A percentile compares a stretch with the other conserved stretches of the same genome.
Conservation (phyloP, 2,797 vertebrate species). For the Pantherophis vulpinus region DNA sequence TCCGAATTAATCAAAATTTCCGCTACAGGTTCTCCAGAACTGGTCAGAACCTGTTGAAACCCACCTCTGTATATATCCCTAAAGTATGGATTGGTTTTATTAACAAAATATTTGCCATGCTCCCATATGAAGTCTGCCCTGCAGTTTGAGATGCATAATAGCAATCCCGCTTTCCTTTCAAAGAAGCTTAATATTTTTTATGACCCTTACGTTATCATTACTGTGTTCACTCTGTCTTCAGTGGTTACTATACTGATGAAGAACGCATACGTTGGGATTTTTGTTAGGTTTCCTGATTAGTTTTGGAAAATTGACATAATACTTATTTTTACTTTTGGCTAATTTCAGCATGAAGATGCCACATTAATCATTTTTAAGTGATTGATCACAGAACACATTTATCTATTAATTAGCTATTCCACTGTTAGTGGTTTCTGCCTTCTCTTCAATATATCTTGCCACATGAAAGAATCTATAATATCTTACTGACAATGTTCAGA, state of each 20-base stretch:
- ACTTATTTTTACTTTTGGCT: background rate
- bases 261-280: background rate
- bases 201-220: background rate
- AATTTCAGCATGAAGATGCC: background rate
- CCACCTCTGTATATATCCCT: background rate
- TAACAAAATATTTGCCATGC: background rate
- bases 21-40: no score
- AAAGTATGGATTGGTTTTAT: background rate
- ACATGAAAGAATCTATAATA: background rate
- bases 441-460: background rate
- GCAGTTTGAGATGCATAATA: background rate
- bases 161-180: no score
- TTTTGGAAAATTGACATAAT: background rate
- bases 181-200: background rate
- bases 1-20: no score
- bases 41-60: no score
- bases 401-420: background rate
- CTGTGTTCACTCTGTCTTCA: background rate
- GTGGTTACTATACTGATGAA: background rate
- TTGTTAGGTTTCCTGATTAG: background rate
- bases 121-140: background rate
- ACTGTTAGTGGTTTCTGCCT: background rate
- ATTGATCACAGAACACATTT: background rate
- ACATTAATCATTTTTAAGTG: background rate
- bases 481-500: background rate